phyloP scores from a whole-genome alignment of 2,888 invertebrate species.

The Amblyjoppa fuscipennis region DNA sequence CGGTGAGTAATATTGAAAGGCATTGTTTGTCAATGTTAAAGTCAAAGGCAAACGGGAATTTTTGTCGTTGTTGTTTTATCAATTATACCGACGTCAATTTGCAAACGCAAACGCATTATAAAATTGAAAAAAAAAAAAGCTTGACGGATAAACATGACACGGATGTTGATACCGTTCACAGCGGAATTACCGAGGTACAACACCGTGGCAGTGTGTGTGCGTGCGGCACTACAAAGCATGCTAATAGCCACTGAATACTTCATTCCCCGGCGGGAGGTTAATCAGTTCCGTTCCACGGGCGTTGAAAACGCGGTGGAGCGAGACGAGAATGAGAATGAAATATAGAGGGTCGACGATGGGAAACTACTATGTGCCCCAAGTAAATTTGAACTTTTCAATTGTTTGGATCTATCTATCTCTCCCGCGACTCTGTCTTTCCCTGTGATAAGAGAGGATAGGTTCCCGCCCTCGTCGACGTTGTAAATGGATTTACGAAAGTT shows the following conservation, averaged over 20 bases:
- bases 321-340: background rate
- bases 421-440: slow-evolving; percentile 12
- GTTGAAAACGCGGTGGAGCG: slow-evolving; percentile 25
- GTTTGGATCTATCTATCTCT: slow-evolving; percentile 31
- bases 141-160: background rate
- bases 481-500: slow-evolving; percentile 48
- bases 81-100: background rate
- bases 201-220: background rate
- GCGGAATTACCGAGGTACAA: background rate
- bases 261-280: slow-evolving; percentile 49
- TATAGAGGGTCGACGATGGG: background rate
- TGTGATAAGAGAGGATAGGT: slow-evolving; percentile 17
- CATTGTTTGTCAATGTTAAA: too few relatives aligned
- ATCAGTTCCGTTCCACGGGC: slow-evolving; percentile 42
- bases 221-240: slow-evolving; percentile 43
- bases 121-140: background rate
- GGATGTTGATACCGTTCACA: background rate
- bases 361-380: slow-evolving; percentile 22
- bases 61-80: background rate
- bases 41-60: background rate
- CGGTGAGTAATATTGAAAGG: background rate
- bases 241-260: slow-evolving; percentile 62
- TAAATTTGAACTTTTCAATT: slow-evolving; percentile 54
- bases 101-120: background rate
- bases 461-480: slow-evolving; percentile 8